phyloP scores from a whole-genome alignment of 2,888 invertebrate genomes.

The Plutella xylostella region DNA sequence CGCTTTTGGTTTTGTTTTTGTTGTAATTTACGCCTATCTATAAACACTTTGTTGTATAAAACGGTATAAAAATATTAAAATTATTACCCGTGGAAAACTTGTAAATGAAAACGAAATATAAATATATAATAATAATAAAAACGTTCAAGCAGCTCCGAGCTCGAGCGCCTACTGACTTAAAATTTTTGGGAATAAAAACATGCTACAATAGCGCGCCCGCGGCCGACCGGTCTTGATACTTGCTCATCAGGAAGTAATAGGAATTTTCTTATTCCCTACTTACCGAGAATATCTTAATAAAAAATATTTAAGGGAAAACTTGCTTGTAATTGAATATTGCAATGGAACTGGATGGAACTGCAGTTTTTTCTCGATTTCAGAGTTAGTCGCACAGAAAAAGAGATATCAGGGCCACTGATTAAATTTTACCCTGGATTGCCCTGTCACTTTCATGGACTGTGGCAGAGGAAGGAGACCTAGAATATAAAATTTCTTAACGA shows the following conservation, averaged over 20 bases:
- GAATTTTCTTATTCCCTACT: too few species aligned
- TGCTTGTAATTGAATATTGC: too few species aligned
- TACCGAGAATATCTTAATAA: too few species aligned
- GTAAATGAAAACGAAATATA: slow-evolving; percentile 71
- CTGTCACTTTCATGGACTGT: too few species aligned
- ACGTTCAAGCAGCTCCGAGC: slow-evolving; percentile 66
- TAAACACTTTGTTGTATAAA: slow-evolving; percentile 68
- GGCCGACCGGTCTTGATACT: slow-evolving; percentile 50
- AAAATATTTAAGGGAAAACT: too few species aligned
- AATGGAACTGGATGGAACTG: too few species aligned
- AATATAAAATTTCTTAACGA: too few species aligned
- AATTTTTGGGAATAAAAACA: slow-evolving; percentile 71
- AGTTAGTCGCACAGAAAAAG: too few species aligned
- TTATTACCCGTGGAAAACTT: slow-evolving; percentile 68
- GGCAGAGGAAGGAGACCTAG: too few species aligned
- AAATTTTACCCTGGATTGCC: too few species aligned
- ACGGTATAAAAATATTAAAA: slow-evolving; percentile 70
- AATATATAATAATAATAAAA: slow-evolving; percentile 70
- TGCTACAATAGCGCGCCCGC: slow-evolving; percentile 65
- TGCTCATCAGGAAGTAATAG: slow-evolving; percentile 22
- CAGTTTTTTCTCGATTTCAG: too few species aligned
- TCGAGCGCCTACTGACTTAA: slow-evolving; percentile 71
- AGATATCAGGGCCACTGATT: too few species aligned
- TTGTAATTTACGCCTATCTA: slow-evolving; percentile 59
- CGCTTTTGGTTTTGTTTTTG: slow-evolving; percentile 19